Evolutionary conservation across 2,888 invertebrate genomes (phyloP).

Genomic region (Mylabris sibirica): DNA sequence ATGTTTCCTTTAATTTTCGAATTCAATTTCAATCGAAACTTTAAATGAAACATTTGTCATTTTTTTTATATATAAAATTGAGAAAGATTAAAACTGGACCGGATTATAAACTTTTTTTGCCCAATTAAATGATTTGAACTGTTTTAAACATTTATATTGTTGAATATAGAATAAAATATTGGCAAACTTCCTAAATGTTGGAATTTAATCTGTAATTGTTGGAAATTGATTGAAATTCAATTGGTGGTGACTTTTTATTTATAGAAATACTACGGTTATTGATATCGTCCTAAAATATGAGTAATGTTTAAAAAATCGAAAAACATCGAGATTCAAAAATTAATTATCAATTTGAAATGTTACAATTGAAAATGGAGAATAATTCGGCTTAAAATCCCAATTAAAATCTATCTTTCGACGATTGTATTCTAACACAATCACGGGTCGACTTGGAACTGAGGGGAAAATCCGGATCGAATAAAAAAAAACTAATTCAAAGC

Average conservation of each 20-base stretch:
- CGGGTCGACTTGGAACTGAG: neutral
- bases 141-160: neutral
- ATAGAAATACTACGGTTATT: no score
- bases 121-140: neutral
- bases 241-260: neutral
- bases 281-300: no score
- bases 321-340: no score
- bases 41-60: neutral
- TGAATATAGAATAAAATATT: neutral
- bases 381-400: slow-evolving; percentile 28
- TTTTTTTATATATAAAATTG: neutral
- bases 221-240: neutral
- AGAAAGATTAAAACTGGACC: no score
- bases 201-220: neutral
- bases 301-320: no score
- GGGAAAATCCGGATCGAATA: neutral
- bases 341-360: slow-evolving; percentile 20
- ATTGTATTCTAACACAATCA: neutral
- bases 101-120: no score
- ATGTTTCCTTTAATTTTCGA: neutral
- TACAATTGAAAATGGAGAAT: slow-evolving; percentile 18
- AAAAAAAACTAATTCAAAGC: neutral
- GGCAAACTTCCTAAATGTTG: neutral
- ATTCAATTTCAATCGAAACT: neutral
- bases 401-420: slow-evolving; percentile 25